These are phyloP conservation scores for Lucinisca nassula DNA, from an alignment of 2,888 invertebrate species.

Conservation along the genomic window DNA sequence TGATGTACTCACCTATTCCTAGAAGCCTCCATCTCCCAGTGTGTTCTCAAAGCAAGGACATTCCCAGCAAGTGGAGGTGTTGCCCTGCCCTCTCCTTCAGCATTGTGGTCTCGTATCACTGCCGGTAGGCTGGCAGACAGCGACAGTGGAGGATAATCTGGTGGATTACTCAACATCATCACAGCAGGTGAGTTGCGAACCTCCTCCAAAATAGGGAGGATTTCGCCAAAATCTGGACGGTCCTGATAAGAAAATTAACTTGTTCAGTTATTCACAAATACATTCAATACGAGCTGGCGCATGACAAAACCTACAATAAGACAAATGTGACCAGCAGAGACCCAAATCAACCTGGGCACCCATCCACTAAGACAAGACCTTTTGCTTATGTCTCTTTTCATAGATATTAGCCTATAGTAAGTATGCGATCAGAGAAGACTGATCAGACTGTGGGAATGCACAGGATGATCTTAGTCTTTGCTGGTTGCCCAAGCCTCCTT, in stretches of 20 bases:
- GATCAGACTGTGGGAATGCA: no score
- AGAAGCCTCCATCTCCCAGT: conserved; percentile 86
- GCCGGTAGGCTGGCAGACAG: conserved; percentile 75
- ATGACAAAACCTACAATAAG: no score
- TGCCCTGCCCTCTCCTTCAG: conserved; percentile 75
- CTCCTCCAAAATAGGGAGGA: conserved; percentile 83
- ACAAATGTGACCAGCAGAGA: no score
- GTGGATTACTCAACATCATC: conserved; percentile 78
- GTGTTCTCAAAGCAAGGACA: conserved; percentile 85
- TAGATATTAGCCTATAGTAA: no score
- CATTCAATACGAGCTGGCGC: no score
- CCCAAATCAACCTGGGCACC: no score
- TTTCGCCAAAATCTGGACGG: conserved; percentile 86
- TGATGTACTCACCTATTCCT: conserved; percentile 76
- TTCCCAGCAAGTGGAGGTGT: conserved; percentile 84
- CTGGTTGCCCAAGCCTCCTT: no score
- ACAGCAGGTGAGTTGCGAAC: conserved; percentile 81
- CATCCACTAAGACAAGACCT: no score
- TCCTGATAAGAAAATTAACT: conserved; percentile 75
- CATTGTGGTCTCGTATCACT: conserved; percentile 77
- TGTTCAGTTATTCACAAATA: no score
- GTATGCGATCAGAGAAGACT: no score
- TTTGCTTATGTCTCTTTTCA: no score
- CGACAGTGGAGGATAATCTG: conserved; percentile 57
- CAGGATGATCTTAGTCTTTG: no score